Evolutionary conservation across 2,797 vertebrate species (phyloP).

Genomic region (Emydoidea blandingii): DNA sequence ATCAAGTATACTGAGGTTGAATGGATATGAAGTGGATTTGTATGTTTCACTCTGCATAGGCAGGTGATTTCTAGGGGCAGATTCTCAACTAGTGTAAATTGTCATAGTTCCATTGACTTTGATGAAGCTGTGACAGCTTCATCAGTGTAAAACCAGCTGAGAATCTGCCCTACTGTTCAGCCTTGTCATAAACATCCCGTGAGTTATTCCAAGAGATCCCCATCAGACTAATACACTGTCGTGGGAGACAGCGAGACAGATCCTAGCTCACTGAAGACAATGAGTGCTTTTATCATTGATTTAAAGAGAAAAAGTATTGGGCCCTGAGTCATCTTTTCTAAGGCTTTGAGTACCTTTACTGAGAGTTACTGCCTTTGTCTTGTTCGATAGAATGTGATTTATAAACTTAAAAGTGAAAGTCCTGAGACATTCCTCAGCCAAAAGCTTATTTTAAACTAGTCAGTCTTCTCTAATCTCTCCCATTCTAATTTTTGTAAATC

Average conservation of each 20-base stretch:
- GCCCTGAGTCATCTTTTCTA: neutral
- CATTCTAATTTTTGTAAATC: too few species aligned
- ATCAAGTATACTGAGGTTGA: neutral
- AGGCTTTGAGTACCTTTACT: neutral
- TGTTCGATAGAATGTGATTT: neutral
- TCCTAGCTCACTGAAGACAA: neutral
- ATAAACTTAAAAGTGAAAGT: neutral
- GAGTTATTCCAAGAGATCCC: neutral
- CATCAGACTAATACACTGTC: neutral
- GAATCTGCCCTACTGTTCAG: neutral
- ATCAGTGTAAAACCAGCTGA: too few species aligned
- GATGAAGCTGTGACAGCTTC: neutral
- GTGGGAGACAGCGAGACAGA: neutral
- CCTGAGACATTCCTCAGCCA: neutral
- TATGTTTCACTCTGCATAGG: neutral
- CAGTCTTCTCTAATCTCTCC: too few species aligned
- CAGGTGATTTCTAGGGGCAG: neutral
- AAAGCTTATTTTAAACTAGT: neutral
- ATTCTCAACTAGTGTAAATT: neutral
- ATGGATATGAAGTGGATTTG: neutral
- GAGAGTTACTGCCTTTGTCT: neutral
- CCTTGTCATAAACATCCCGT: neutral
- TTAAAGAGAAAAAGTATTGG: neutral
- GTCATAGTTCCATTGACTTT: neutral
- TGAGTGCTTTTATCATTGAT: neutral